These are phyloP conservation scores for Theretra japonica DNA, from an alignment of 2,888 invertebrate genomes.

Conservation along the genomic window DNA sequence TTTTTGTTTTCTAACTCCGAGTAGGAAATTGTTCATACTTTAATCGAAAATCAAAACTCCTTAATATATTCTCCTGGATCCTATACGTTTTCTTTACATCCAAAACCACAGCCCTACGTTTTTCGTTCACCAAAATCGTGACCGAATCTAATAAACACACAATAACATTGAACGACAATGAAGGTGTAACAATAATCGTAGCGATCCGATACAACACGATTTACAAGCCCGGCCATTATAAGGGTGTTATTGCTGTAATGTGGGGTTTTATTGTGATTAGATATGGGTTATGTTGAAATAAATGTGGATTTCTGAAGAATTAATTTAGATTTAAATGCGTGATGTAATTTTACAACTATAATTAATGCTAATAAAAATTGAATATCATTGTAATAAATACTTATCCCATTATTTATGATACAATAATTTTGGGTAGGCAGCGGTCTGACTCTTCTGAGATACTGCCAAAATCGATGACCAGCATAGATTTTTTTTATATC, in stretches of 20 bases:
- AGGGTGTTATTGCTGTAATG: constrained; percentile 45
- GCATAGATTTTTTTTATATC: no score
- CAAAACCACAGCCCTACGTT: not conserved
- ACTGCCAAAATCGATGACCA: no score
- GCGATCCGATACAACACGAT: constrained; percentile 63
- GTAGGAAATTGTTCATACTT: no score
- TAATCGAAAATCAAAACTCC: no score
- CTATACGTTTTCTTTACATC: not conserved
- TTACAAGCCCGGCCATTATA: constrained; percentile 54
- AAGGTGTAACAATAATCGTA: constrained; percentile 71
- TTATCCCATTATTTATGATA: no score
- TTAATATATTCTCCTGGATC: no score
- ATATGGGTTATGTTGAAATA: constrained; percentile 27
- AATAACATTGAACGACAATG: constrained; percentile 62
- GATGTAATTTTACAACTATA: not conserved
- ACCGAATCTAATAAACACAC: constrained; percentile 71
- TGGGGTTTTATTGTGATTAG: constrained; percentile 43
- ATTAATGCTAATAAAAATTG: not conserved
- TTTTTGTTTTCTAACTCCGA: no score
- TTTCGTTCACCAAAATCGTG: constrained; percentile 49
- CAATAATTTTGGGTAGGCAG: no score
- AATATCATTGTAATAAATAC: not conserved
- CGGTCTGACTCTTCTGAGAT: no score
- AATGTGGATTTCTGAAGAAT: not conserved
- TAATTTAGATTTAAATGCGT: no score